Percentiles rank a stretch among this genome's conserved stretches.
Conservation (phyloP, 2,888 invertebrate species). For the Ypsolopha scabrella region DNA sequence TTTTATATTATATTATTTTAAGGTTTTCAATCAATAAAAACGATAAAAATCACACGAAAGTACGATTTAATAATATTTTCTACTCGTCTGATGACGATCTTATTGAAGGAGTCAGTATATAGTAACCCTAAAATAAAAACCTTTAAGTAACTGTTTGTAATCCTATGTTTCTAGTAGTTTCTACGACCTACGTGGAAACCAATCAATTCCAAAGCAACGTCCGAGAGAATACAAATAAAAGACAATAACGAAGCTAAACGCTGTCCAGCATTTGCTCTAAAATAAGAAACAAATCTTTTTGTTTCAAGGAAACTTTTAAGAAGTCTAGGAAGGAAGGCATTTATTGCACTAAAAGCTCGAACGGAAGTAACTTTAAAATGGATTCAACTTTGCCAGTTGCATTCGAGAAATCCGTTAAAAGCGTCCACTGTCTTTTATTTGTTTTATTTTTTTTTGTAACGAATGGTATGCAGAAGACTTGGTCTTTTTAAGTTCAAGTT, state of each 20-base stretch:
- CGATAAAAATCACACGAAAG: too few species aligned
- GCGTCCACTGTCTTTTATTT: not conserved
- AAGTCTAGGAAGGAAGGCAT: constrained; percentile 66
- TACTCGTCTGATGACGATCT: too few species aligned
- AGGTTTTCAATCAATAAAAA: too few species aligned
- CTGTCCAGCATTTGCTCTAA: not conserved
- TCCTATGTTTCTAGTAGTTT: too few species aligned
- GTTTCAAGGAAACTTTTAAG: constrained; percentile 65
- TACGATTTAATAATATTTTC: too few species aligned
- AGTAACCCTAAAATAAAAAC: too few species aligned
- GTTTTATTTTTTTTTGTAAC: not conserved
- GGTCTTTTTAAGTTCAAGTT: too few species aligned
- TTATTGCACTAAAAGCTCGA: constrained; percentile 67
- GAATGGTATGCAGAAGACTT: not conserved
- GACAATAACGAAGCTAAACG: not conserved
- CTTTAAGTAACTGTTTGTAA: too few species aligned
- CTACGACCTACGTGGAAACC: too few species aligned
- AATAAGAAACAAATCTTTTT: constrained; percentile 52
- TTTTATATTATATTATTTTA: too few species aligned
- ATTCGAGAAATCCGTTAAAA: constrained; percentile 24
- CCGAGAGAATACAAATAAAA: not conserved
- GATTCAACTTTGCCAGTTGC: constrained; percentile 67
- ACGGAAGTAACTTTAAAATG: constrained; percentile 65
- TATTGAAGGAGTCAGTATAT: too few species aligned
- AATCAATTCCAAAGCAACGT: not conserved